phyloP scores from a whole-genome alignment of 2,888 invertebrate genomes.

The Hyposoter didymator region DNA sequence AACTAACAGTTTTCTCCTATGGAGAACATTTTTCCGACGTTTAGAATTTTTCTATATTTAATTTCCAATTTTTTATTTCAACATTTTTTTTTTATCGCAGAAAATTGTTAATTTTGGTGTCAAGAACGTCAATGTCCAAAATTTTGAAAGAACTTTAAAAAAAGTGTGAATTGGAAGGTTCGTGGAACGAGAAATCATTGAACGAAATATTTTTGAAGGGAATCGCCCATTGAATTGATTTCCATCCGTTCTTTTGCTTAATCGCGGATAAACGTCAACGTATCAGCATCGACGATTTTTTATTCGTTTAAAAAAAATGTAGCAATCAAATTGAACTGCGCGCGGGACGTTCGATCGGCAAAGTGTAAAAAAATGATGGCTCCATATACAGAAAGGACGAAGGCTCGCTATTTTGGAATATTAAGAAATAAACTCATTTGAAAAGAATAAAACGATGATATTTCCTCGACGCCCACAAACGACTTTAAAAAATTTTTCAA shows the following conservation, averaged over 20 bases:
- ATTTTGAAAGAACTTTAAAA: too few species aligned
- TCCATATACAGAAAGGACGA: slow-evolving; percentile 41
- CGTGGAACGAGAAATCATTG: background rate
- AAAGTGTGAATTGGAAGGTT: background rate
- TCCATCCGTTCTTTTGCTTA: background rate
- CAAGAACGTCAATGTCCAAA: too few species aligned
- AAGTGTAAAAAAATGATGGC: slow-evolving; percentile 7
- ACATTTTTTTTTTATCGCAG: too few species aligned
- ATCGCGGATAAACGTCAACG: slow-evolving; percentile 46
- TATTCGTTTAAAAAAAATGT: slow-evolving; percentile 26
- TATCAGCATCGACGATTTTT: slow-evolving; percentile 31
- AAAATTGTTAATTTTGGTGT: too few species aligned
- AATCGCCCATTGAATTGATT: background rate
- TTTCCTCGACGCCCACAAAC: slow-evolving; percentile 15
- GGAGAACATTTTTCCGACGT: too few species aligned
- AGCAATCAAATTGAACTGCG: background rate
- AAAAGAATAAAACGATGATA: background rate
- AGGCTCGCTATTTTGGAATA: slow-evolving; percentile 12
- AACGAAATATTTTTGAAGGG: background rate
- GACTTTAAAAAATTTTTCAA: too few species aligned
- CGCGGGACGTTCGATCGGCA: background rate
- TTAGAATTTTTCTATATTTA: too few species aligned
- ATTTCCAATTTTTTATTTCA: too few species aligned
- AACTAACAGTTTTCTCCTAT: too few species aligned
- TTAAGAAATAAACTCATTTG: slow-evolving; percentile 2